Evolutionary conservation across 2,888 invertebrate genomes (phyloP), one percentile per base, ranked within the genome.

Genomic region (Drosophila mimica): DNA sequence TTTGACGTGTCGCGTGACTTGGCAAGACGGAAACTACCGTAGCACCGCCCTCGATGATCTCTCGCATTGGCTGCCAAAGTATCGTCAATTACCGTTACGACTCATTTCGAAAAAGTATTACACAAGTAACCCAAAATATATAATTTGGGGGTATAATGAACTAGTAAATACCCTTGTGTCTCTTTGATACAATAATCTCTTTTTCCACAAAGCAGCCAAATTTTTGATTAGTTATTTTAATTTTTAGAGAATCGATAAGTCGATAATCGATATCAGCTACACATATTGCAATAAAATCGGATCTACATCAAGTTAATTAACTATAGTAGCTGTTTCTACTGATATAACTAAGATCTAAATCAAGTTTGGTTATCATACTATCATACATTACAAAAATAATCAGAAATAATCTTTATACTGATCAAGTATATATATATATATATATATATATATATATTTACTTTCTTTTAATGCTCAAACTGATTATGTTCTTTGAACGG

Each of bases 71-170:
- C 72, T 69, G 69, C 70, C 69, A 72, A 77, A 70, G 75, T 62
- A 81, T 76, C 60, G 62, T 63, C 82, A 79, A 82, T 87, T 84
- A 79, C 72, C 67, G 79, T 81, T 72, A 81, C 76, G 68, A 79
- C 79, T 74, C 72, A n/a, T 34, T 53, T 53, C 34, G 25, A 53
- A 38, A 57, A 11, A 30, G 25, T 25, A 46, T 46, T 46, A 15
- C 25, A 15, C 46, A 46, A 46, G 25, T 46, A 25, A 25, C 25
- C 0, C 25, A 49, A 48, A 8, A 28, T 13, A 17, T 20, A 53
- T 17, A 9, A 13, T 38, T 25, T 25, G 15, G 8, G 20, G 15
- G 46, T 2, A 25, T 25, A 46, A 15, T 15, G 7, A 15, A 25
- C 25, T 15, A 15, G 15, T 2, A 28, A 54, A 54, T 54, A 54